Evolutionary conservation across 1,140 invertebrate species (phyloP).

Genomic region (Nephotettix cincticeps): DNA sequence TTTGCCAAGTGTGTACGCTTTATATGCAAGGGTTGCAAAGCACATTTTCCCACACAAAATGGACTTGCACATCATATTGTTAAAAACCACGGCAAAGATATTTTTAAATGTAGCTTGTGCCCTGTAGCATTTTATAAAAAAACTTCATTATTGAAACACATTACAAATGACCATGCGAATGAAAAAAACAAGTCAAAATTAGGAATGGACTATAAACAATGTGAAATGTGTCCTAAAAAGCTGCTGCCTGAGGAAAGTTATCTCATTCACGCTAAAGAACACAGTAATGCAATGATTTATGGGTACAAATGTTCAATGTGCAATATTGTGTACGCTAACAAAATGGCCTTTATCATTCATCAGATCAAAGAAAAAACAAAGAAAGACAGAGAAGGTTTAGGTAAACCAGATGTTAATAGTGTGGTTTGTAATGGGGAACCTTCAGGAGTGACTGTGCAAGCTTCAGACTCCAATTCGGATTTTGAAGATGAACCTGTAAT

Average conservation of each 20-base stretch:
- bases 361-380: neutral
- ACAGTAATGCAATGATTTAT: constrained; percentile 21
- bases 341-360: constrained; percentile 5
- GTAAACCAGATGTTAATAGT: too few species aligned
- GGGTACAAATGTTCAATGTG: constrained; percentile 29
- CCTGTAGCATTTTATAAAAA: constrained; percentile 20
- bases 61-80: constrained; percentile 17
- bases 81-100: neutral
- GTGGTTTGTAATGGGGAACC: neutral
- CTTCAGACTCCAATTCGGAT: neutral
- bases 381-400: too few species aligned
- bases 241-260: constrained; percentile 21
- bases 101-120: constrained; percentile 31
- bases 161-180: neutral
- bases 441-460: neutral
- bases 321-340: constrained; percentile 15
- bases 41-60: neutral
- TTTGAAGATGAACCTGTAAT: neutral
- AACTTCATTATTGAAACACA: constrained; percentile 13
- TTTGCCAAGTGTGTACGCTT: constrained; percentile 23
- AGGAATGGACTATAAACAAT: constrained; percentile 5
- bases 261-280: constrained; percentile 19
- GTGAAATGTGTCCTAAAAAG: constrained; percentile 29
- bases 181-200: neutral
- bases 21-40: constrained; percentile 21